Evolutionary conservation across 2,888 invertebrate species (phyloP).

Genomic region (Amiota mariae): DNA sequence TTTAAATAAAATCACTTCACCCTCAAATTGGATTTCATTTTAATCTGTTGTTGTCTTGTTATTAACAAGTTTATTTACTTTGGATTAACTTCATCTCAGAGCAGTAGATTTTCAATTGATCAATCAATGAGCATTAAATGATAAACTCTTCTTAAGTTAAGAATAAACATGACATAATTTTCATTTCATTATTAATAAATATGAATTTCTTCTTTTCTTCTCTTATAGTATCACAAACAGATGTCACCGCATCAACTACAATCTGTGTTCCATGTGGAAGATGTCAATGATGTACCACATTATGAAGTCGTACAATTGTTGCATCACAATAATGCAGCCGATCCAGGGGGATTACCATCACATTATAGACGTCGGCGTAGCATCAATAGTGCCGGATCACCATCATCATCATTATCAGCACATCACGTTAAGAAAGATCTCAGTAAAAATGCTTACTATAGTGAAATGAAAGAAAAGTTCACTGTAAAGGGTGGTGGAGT

Average conservation of each 20-base stretch:
- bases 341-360: constrained; percentile 61
- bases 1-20: constrained; percentile 46
- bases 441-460: constrained; percentile 73
- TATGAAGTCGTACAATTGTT: constrained; percentile 89
- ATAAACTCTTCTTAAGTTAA: constrained; percentile 38
- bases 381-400: constrained; percentile 63
- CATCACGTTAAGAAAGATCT: constrained; percentile 74
- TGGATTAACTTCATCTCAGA: too few species aligned
- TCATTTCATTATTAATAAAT: constrained; percentile 40
- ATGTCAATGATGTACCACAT: constrained; percentile 84
- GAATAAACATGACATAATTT: constrained; percentile 61
- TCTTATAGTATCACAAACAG: constrained; percentile 85
- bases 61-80: too few species aligned
- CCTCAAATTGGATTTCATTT: constrained; percentile 7
- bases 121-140: neutral
- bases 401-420: constrained; percentile 38
- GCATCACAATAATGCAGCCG: constrained; percentile 69
- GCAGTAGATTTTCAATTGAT: too few species aligned
- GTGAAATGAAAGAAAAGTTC: constrained; percentile 66
- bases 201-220: neutral
- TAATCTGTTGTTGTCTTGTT: neutral
- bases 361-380: constrained; percentile 60
- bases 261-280: constrained; percentile 88
- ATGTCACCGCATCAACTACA: constrained; percentile 89
- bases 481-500: constrained; percentile 43